A percentile compares a stretch with the other conserved stretches of the same genome.
Evolutionary conservation across 2,797 vertebrate genomes (phyloP).

Genomic region (Hydrolagus colliei): DNA sequence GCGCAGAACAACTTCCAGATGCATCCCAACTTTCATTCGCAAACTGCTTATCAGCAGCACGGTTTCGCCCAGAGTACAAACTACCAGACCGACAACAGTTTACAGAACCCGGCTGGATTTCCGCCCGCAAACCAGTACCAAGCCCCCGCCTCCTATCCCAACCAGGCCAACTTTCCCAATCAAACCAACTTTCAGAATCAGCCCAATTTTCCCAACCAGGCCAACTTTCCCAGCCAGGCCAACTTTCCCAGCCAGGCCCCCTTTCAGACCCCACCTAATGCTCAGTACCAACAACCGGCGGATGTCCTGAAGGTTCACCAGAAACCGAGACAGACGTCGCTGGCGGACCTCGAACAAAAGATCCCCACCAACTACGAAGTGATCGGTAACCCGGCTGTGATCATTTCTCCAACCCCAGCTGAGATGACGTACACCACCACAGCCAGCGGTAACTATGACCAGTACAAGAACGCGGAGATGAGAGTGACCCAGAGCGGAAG

Average conservation of each 20-base stretch:
- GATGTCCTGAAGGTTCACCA: conserved; percentile 74
- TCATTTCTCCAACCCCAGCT: conserved; percentile 70
- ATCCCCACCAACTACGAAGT: conserved; percentile 93
- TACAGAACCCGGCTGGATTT: conserved; percentile 71
- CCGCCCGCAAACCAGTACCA: conserved; percentile 71
- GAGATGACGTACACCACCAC: conserved; percentile 68
- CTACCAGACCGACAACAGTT: conserved; percentile 72
- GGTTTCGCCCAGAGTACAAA: conserved; percentile 66
- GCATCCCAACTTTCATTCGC: conserved; percentile 67
- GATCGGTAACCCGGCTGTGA: conserved; percentile 67
- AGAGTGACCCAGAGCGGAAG: conserved; percentile 63
- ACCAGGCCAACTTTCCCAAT: conserved; percentile 57
- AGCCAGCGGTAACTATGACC: conserved; percentile 66
- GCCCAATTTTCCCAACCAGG: conserved; percentile 67
- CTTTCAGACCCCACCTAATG: conserved; percentile 63
- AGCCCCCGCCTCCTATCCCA: conserved; percentile 67
- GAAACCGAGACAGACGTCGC: conserved; percentile 83
- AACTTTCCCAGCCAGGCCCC: conserved; percentile 64
- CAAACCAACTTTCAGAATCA: conserved; percentile 71
- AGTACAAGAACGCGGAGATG: conserved; percentile 69
- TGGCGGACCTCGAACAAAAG: conserved; percentile 94
- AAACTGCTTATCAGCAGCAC: conserved; percentile 66
- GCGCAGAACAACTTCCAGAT: conserved; percentile 74
- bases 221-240: conserved; percentile 64
- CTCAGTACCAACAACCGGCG: conserved; percentile 67